These are phyloP conservation scores for Muscina levida DNA, from an alignment of 2,888 invertebrate genomes.

Conservation along the genomic window DNA sequence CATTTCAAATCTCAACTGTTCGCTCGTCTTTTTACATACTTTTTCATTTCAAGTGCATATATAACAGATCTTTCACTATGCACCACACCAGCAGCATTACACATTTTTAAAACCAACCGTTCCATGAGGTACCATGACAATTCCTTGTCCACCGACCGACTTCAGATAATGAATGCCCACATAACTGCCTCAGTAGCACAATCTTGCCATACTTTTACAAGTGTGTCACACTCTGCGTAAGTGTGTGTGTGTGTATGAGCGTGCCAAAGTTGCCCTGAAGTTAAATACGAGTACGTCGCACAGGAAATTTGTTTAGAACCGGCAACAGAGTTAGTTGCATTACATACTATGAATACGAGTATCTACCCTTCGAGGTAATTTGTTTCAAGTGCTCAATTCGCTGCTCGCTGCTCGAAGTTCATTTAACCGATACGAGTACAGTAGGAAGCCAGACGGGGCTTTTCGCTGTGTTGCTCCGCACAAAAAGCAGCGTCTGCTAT, in stretches of 20 bases:
- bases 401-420: slow-evolving; percentile 66
- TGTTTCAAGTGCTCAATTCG: slow-evolving; percentile 76
- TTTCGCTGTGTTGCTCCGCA: slow-evolving; percentile 30
- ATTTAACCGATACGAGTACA: slow-evolving; percentile 30
- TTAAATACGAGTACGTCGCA: slow-evolving; percentile 51
- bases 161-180: neutral
- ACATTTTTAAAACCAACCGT: slow-evolving; percentile 38
- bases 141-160: neutral
- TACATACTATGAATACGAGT: too few species aligned
- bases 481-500: slow-evolving; percentile 37
- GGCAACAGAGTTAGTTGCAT: slow-evolving; percentile 43
- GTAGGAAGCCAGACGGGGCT: neutral
- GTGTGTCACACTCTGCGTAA: slow-evolving; percentile 60
- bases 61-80: too few species aligned
- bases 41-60: too few species aligned
- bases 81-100: neutral
- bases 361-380: slow-evolving; percentile 64
- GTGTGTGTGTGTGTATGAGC: slow-evolving; percentile 25
- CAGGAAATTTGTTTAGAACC: slow-evolving; percentile 53
- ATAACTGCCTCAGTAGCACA: slow-evolving; percentile 13
- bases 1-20: too few species aligned
- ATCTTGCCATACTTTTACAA: slow-evolving; percentile 53
- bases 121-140: slow-evolving; percentile 46
- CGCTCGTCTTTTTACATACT: too few species aligned
- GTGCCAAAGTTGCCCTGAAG: neutral